Evolutionary conservation across 30 jellyfish, hydroid and myxozoan species (phyloP), one percentile per base, ranked within the genome.

Genomic region (Aurelia sp.): DNA sequence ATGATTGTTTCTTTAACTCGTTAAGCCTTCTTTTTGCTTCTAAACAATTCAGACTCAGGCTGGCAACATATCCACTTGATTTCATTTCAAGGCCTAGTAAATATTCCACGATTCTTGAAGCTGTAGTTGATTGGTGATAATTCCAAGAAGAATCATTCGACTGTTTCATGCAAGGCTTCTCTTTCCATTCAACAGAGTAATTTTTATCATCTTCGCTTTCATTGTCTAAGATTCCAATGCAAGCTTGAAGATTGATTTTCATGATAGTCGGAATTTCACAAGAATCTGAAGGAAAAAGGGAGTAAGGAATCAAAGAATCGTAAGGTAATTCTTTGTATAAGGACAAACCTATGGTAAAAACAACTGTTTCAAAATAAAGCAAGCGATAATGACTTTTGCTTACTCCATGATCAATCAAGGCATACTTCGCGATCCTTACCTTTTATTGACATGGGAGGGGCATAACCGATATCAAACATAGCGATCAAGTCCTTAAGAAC

Each of bases 201-300:
- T 44, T 40, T 2, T 59, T 76, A n/a, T 21, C 30, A 50, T 79
- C 90, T 62, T 79, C 90, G 13, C n/a, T 79, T 66, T 41, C 62
- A 12, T 63, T 37, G 44, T 37, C 21, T 11, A 40, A 33, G 18
- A 16, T 30, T 61, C 62, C 62, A 64, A 6, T 6, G 62, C 81
- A 63, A 62, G 31, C 0, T 27, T 27, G 23, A 17, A 21, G 8
- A 10, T 15, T 4, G 9, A 57, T 55, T 13, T 73, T 73, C 84
- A 73, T 51, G 1, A 37, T 13, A 8, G 5, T 30, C 10, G 51
- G 51, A 52, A 73, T 27, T 47, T 52, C 19, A 37, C 84, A 73
- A 12, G 33, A 15, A 73, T 73, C 84, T 73, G 84, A 52, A 33
- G 51, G 55, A 52, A 47, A 21, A 4, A 48, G 17, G 50, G 47